Base-by-base conservation (phyloP, 2,113 vertebrate genomes). In the Ophiodon elongatus region DNA sequence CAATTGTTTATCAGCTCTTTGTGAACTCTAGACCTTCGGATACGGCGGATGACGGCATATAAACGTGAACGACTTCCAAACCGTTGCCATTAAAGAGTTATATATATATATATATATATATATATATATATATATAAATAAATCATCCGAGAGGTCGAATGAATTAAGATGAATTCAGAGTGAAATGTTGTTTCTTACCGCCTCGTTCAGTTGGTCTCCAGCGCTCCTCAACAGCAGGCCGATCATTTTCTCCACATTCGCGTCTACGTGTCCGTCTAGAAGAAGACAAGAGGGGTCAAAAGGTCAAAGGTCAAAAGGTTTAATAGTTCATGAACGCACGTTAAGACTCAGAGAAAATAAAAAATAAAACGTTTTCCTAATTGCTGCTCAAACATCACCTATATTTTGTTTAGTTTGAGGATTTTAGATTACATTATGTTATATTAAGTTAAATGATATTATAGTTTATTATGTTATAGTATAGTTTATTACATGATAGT, bases 191-290 rank as follows among this genome's bases (percentile, higher is more conserved):
- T 62, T 21, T 60, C 74, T 91, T 92, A 97, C 97, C 95, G 87
- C 43, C 59, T 90, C 78, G 13, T 96, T 70, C 29, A 96, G 54
- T 23, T 25, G 8, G 83, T 98, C 97, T 39, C 97, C 97, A 0
- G 78, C 69, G 27, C 92, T 83, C 78, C 91, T 93, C 86, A 99
- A 91, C 75, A 98, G 89, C 76, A 97, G 76, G 21, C 93, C 94
- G 1, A 96, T 96, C 45, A 97, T 75, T 43, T 2, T 93, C 85
- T 91, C 89, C 76, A 97, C 91, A 3, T 94, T 71, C 31, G 9
- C 25, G 41, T 93, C 85, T 39, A 31, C 67, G 25, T 57, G 11
- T n/a, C 7, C 37, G 27, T 19, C 10, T 14, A 11, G 10, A 69
- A n/a, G 13, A 33, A 50, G 43, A 50, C 29, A 23, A 75, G 4